Base-by-base conservation (phyloP, 2,113 vertebrate genomes). In the Misgurnus mizolepis region DNA sequence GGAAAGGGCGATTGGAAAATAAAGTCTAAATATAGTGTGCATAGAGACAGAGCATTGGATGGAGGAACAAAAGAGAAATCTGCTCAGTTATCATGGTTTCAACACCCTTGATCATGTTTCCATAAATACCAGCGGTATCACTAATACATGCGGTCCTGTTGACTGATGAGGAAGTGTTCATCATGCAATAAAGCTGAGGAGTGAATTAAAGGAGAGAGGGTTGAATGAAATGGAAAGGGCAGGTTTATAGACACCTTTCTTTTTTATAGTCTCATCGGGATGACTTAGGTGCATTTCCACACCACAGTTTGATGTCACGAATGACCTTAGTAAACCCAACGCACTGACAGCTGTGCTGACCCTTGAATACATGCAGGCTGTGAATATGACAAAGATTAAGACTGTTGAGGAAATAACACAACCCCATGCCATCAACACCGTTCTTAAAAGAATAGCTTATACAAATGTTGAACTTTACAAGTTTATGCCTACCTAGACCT, bases 1-100 rank as follows among this genome's bases (percentile, higher is more conserved):
- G 82, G 83, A 84, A 88, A 84, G 72, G 81, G 80, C 77, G 85
- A 77, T 81, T 88, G 91, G 90, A 91, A 94, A 93, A 88, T 87
- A 62, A 0, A 67, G 87, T 82, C 76, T 17, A 75, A 90, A 88
- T 88, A 86, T 58, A 87, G 83, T 91, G 88, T 88, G 86, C 81
- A 67, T 62, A 67, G 82, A 88, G 87, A 85, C n/a, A 17, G 50
- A 76, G 82, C 41, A 73, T 56, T 50, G 81, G 45, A 39, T 56
- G 55, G 47, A 6, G 2, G 73, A 89, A 91, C 90, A 94, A 91
- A 89, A 87, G 85, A 69, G 45, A 84, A 85, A 78, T 67, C 83
- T 78, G 69, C 43, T 73, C 80, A 89, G 87, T 87, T 82, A 87
- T 83, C 60, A 45, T 83, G 67, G 80, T 92, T 89, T 93, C 92